Conservation (phyloP, 2,888 invertebrate species). For the Drosophila recens region DNA sequence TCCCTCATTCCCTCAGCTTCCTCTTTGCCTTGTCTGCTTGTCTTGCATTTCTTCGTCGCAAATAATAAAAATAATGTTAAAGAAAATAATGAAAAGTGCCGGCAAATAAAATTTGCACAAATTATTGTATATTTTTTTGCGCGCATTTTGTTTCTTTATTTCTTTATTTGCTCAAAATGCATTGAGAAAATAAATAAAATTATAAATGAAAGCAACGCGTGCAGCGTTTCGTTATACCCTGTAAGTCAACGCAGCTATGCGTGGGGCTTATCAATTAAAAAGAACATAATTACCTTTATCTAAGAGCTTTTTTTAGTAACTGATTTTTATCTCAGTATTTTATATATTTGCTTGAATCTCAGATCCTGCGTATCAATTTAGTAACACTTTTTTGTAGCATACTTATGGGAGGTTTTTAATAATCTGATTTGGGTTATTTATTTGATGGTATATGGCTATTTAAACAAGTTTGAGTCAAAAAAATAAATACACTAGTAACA, state of each 20-base stretch:
- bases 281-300: too few relatives aligned
- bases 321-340: too few relatives aligned
- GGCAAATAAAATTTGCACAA: slow-evolving; percentile 79
- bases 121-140: slow-evolving; percentile 64
- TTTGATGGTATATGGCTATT: not conserved
- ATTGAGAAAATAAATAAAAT: slow-evolving; percentile 78
- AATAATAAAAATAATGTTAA: slow-evolving; percentile 48
- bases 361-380: not conserved
- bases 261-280: not conserved
- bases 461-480: too few relatives aligned
- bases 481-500: too few relatives aligned
- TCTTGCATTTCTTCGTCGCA: slow-evolving; percentile 55
- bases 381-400: not conserved
- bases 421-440: not conserved
- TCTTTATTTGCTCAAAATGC: slow-evolving; percentile 74
- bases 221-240: slow-evolving; percentile 36
- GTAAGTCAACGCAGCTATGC: not conserved
- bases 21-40: slow-evolving; percentile 18
- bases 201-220: slow-evolving; percentile 69
- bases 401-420: not conserved
- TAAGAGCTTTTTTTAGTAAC: not conserved
- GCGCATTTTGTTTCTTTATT: slow-evolving; percentile 67
- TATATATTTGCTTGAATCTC: not conserved
- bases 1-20: slow-evolving; percentile 27
- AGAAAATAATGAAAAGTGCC: slow-evolving; percentile 73